Evolutionary conservation across 2,888 invertebrate species (phyloP).

Genomic region (Antheraea assamensis): DNA sequence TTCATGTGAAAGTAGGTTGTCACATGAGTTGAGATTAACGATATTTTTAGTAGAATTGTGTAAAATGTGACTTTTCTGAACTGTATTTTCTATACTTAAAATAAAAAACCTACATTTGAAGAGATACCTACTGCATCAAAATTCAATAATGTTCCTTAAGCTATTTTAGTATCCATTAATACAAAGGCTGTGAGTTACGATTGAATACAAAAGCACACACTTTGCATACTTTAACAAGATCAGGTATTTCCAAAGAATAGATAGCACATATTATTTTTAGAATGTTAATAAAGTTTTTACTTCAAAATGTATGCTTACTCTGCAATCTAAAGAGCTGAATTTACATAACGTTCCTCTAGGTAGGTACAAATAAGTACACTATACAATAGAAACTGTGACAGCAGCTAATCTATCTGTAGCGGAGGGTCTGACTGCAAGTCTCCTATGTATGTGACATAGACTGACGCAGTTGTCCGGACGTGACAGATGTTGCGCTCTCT

Average conservation of each 20-base stretch:
- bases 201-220: background rate
- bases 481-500: slow-evolving; percentile 25
- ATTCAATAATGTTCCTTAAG: background rate
- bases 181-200: background rate
- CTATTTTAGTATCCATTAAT: background rate
- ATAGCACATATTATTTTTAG: too few species aligned
- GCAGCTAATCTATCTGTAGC: slow-evolving; percentile 20
- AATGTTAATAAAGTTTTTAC: background rate
- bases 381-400: background rate
- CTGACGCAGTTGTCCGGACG: slow-evolving; percentile 20
- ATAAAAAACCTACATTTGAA: background rate
- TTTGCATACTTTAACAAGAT: background rate
- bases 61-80: background rate
- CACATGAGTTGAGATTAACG: background rate
- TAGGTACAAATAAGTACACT: background rate
- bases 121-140: background rate
- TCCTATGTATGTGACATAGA: slow-evolving; percentile 25
- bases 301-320: background rate
- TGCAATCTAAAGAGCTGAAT: background rate
- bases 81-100: background rate
- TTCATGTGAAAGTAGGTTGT: background rate
- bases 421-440: slow-evolving; percentile 25
- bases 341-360: background rate
- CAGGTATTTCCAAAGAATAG: too few species aligned
- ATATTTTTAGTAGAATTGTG: background rate